A percentile compares a stretch with the other conserved stretches of the same genome.
phyloP scores from a whole-genome alignment of 2,113 vertebrate species.

The Speoplatyrhinus poulsoni region DNA sequence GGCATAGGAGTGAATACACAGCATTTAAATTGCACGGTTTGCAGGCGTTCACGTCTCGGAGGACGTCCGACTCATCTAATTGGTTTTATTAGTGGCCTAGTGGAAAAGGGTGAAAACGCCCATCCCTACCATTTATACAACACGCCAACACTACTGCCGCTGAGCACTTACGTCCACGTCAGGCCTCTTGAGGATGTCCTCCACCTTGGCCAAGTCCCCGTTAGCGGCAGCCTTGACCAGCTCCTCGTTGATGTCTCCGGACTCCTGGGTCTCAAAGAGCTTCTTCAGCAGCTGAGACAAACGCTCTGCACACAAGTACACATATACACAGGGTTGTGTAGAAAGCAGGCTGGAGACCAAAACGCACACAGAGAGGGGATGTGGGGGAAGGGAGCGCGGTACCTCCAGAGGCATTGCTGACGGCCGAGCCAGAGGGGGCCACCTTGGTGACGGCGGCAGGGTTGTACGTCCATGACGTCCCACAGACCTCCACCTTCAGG shows the following conservation, averaged over 20 bases:
- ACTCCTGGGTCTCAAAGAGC: conserved; percentile 98
- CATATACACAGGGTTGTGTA: conserved; percentile 17
- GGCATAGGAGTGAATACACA: no score
- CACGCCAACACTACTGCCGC: no score
- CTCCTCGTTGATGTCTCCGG: conserved; percentile 98
- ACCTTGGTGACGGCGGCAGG: conserved; percentile 98
- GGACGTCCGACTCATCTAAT: no score
- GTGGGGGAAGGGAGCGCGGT: conserved; percentile 27
- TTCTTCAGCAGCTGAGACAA: conserved; percentile 97
- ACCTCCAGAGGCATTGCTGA: conserved; percentile 98
- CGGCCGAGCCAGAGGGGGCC: conserved; percentile 92
- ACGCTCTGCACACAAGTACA: conserved; percentile 80
- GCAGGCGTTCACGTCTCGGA: no score
- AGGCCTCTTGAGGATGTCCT: conserved; percentile 95
- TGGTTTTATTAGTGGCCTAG: no score
- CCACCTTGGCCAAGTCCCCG: conserved; percentile 96
- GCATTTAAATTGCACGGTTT: no score
- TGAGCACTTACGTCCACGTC: conserved; percentile 90
- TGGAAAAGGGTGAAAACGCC: no score
- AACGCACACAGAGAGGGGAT: neutral
- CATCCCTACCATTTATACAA: no score
- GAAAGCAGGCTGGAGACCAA: conserved; percentile 17
- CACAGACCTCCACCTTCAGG: conserved; percentile 98
- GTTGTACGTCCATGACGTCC: conserved; percentile 98
- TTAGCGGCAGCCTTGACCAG: conserved; percentile 98